phyloP scores from a whole-genome alignment of 1,140 invertebrate genomes.

The Apis cerana region DNA sequence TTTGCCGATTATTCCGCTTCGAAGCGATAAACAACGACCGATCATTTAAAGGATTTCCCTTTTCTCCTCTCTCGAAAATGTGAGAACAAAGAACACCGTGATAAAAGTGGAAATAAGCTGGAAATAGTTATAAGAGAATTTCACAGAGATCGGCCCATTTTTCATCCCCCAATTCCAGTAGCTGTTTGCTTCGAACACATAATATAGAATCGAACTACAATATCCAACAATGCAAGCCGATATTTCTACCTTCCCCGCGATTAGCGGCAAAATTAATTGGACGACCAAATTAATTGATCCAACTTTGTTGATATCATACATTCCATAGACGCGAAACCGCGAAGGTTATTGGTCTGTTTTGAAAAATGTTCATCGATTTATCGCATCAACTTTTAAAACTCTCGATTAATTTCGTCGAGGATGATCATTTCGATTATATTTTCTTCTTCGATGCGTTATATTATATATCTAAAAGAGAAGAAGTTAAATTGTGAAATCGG shows the following conservation, averaged over 20 bases:
- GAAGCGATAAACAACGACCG: no score
- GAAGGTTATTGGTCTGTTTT: constrained; percentile 9
- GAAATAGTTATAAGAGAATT: constrained; percentile 8
- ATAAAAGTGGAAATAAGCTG: not conserved
- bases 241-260: constrained; percentile 1
- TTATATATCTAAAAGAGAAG: no score
- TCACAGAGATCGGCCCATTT: not conserved
- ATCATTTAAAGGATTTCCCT: not conserved
- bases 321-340: not conserved
- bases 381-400: not conserved
- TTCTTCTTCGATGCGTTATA: no score
- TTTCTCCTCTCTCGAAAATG: not conserved
- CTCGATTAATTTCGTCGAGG: not conserved
- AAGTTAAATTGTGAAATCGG: no score
- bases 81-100: not conserved
- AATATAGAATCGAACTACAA: not conserved
- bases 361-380: not conserved
- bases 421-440: not conserved
- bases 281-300: no score
- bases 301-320: constrained; percentile 3
- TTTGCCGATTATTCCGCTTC: not conserved
- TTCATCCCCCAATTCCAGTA: not conserved
- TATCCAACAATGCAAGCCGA: constrained; percentile 1
- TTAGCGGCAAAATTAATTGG: constrained; percentile 21
- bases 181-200: not conserved